Base-by-base conservation (phyloP, 2,888 invertebrate genomes). In the Acanthococcus lagerstroemiae region DNA sequence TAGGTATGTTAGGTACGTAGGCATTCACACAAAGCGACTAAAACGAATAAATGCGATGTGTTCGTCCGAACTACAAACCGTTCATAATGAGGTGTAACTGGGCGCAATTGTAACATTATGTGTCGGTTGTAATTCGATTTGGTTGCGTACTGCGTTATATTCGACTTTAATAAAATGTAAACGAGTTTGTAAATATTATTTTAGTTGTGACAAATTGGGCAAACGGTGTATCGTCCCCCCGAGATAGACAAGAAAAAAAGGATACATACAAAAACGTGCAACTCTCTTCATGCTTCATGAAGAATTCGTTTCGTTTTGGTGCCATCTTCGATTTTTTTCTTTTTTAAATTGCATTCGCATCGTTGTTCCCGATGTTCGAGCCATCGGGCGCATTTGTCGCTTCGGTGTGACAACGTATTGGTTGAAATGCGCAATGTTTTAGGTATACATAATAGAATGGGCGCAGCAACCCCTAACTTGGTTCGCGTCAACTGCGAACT, bases 141-240 rank as follows among this genome's bases (percentile, higher is more conserved):
- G 61, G 61, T 61, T 52, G 24, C 22, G 52, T 50, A 61, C 52
- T 52, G 61, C 61, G 61, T 61, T 48, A 61, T n/a, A n/a, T 61
- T 52, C 37, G 61, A 61, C 50, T 61, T 61, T 61, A 61, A 61
- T 61, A 50, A 61, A 61, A 61, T 61, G 61, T 61, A 61, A 52
- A 61, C 61, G 61, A 61, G 61, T 61, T 61, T 61, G 61, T 61
- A 61, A 61, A 61, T 61, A 61, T 61, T 61, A 52, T 58, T 58
- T 58, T 58, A 58, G 58, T 58, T 58, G 58, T 58, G 58, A 58
- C 58, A 58, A 58, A 58, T 58, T 58, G 58, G 26, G 22, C 58
- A 19, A 58, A 58, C 58, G 57, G 52, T 57, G 17, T 44, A 44
- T 37, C 27, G 26, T 9, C 17, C 25, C 44, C 15, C 15, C 1